phyloP scores from a whole-genome alignment of 53 echinoderm and acorn worm species.

The Holothuria scabra region DNA sequence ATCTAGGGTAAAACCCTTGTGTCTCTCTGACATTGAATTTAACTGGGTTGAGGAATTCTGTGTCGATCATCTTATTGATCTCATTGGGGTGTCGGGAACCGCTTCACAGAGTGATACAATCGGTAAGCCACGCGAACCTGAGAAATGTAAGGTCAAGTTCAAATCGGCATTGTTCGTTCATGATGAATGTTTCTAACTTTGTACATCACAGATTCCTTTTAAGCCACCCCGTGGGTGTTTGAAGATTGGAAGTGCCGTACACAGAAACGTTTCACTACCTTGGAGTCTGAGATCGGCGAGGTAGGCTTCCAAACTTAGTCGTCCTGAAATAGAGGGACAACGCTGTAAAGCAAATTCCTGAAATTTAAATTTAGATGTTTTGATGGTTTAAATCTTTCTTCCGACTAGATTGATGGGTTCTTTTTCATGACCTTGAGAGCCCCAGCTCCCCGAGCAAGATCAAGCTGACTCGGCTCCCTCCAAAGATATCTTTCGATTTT shows the following conservation, averaged over 20 bases:
- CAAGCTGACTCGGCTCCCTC: background rate
- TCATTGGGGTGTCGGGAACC: too few species aligned
- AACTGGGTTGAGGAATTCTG: too few species aligned
- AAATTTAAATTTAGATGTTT: conserved; percentile 44
- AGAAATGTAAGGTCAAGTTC: conserved; percentile 20
- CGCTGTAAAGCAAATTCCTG: conserved; percentile 17
- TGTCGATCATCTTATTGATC: too few species aligned
- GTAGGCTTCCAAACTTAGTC: background rate
- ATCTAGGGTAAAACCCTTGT: too few species aligned
- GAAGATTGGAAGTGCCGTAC: conserved; percentile 6
- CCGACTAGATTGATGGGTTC: conserved; percentile 6
- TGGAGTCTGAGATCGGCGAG: background rate
- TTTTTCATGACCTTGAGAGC: too few species aligned
- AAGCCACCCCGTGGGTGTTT: conserved; percentile 27
- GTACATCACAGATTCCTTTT: conserved; percentile 10
- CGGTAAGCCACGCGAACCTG: too few species aligned
- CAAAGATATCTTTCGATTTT: conserved; percentile 19
- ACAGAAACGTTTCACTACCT: background rate
- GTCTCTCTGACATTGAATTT: too few species aligned
- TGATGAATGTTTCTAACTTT: conserved; percentile 38
- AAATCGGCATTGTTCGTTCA: conserved; percentile 16
- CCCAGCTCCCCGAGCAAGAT: too few species aligned
- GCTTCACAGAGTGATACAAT: too few species aligned
- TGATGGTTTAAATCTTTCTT: background rate
- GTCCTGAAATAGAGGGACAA: conserved; percentile 16